phyloP scores from a whole-genome alignment of 2,113 vertebrate genomes.

The Ophiodon elongatus region DNA sequence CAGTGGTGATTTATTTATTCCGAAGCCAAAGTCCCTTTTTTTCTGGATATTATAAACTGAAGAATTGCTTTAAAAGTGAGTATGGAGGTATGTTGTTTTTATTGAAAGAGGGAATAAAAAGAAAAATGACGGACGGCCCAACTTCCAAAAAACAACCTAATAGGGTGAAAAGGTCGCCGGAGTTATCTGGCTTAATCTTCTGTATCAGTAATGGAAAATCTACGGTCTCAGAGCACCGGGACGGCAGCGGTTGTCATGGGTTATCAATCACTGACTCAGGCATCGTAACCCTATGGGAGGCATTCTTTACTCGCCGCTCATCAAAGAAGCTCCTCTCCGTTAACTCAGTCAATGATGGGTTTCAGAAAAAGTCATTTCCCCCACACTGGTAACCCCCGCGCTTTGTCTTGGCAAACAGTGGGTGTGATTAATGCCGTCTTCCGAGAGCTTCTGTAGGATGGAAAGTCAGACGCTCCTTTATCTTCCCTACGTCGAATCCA shows the following conservation, averaged over 20 bases:
- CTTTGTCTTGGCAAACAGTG: slow-evolving; percentile 56
- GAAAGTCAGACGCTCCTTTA: slow-evolving; percentile 20
- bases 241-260: slow-evolving; percentile 58
- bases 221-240: slow-evolving; percentile 33
- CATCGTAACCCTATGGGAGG: slow-evolving; percentile 66
- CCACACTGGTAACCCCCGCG: slow-evolving; percentile 58
- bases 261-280: slow-evolving; percentile 74
- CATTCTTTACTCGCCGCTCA: slow-evolving; percentile 70
- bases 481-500: slow-evolving; percentile 32
- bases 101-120: neutral
- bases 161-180: slow-evolving; percentile 59
- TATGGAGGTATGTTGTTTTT: neutral
- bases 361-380: slow-evolving; percentile 74
- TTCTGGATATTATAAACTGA: neutral
- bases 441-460: slow-evolving; percentile 12
- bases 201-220: slow-evolving; percentile 76
- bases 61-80: neutral
- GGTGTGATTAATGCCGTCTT: slow-evolving; percentile 64
- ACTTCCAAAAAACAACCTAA: slow-evolving; percentile 21
- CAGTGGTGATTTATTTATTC: neutral
- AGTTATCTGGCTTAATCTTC: slow-evolving; percentile 73
- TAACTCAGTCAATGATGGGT: slow-evolving; percentile 80
- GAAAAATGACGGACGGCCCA: neutral
- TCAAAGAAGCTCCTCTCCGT: slow-evolving; percentile 73
- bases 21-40: neutral